These are phyloP conservation scores for Zeugodacus cucurbitae DNA, from an alignment of 1,140 invertebrate genomes.

Conservation along the genomic window DNA sequence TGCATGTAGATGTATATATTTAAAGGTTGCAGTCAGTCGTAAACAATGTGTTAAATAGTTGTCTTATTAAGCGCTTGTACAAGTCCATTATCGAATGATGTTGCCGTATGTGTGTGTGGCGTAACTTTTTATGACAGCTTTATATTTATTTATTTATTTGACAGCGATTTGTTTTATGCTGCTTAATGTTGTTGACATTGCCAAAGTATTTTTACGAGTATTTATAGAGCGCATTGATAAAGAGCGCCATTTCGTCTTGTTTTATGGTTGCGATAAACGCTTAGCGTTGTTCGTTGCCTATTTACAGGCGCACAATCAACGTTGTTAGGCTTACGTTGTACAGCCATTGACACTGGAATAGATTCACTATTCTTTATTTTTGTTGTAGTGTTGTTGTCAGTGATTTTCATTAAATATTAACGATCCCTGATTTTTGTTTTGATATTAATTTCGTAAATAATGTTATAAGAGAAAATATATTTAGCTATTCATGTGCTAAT, in stretches of 20 bases:
- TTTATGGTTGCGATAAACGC: constrained; percentile 1
- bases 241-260: background rate
- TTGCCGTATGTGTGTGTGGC: background rate
- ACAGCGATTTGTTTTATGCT: constrained; percentile 16
- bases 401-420: background rate
- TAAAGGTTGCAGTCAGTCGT: no score
- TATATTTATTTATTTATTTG: constrained; percentile 10
- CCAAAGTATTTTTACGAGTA: background rate
- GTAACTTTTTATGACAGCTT: background rate
- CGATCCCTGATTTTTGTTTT: no score
- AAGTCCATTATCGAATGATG: background rate
- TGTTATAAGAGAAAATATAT: no score
- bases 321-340: background rate
- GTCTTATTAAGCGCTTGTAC: background rate
- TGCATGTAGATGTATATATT: no score
- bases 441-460: no score
- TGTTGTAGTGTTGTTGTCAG: background rate
- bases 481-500: no score
- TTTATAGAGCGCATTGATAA: background rate
- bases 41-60: background rate
- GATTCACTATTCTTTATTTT: background rate
- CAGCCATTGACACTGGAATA: background rate
- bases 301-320: background rate
- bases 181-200: background rate
- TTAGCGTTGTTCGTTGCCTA: background rate